Percentiles rank a stretch among this genome's conserved stretches.
Evolutionary conservation across 2,888 invertebrate species (phyloP).

Genomic region (Tachystola acroxantha): DNA sequence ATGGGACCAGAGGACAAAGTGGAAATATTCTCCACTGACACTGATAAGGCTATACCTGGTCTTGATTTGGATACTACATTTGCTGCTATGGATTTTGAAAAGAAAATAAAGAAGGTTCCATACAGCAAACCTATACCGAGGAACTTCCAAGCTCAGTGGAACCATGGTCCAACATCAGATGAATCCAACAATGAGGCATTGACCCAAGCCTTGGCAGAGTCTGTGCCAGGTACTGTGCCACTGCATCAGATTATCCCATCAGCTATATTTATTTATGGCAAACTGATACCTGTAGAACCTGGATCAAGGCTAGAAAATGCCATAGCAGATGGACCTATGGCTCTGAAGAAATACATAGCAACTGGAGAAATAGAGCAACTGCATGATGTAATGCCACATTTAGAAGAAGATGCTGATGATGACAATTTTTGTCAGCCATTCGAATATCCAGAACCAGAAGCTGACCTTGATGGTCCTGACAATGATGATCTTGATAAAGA

Average conservation of each 20-base stretch:
- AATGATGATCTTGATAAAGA: slow-evolving; percentile 36
- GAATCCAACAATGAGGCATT: slow-evolving; percentile 79
- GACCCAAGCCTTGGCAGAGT: slow-evolving; percentile 84
- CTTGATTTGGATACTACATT: slow-evolving; percentile 86
- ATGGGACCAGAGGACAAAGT: slow-evolving; percentile 99
- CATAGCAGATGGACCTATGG: slow-evolving; percentile 86
- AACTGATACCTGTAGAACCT: slow-evolving; percentile 86
- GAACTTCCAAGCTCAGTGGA: slow-evolving; percentile 98
- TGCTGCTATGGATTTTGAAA: slow-evolving; percentile 82
- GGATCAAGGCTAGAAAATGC: slow-evolving; percentile 87
- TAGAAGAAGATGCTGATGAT: slow-evolving; percentile 79
- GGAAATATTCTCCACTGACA: slow-evolving; percentile 81
- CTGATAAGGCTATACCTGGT: slow-evolving; percentile 87
- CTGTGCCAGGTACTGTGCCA: slow-evolving; percentile 88
- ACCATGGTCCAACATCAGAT: slow-evolving; percentile 81
- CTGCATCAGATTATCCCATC: slow-evolving; percentile 87
- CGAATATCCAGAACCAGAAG: slow-evolving; percentile 58
- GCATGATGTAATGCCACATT: slow-evolving; percentile 85
- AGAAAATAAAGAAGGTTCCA: slow-evolving; percentile 90
- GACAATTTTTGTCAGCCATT: slow-evolving; percentile 61
- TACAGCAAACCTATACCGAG: slow-evolving; percentile 97
- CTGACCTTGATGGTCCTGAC: slow-evolving; percentile 35
- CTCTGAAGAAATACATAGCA: slow-evolving; percentile 86
- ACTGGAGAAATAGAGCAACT: slow-evolving; percentile 90
- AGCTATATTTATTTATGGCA: slow-evolving; percentile 90